Conservation (phyloP, 2,888 invertebrate genomes). For the Hemicrepidius hirtus region DNA sequence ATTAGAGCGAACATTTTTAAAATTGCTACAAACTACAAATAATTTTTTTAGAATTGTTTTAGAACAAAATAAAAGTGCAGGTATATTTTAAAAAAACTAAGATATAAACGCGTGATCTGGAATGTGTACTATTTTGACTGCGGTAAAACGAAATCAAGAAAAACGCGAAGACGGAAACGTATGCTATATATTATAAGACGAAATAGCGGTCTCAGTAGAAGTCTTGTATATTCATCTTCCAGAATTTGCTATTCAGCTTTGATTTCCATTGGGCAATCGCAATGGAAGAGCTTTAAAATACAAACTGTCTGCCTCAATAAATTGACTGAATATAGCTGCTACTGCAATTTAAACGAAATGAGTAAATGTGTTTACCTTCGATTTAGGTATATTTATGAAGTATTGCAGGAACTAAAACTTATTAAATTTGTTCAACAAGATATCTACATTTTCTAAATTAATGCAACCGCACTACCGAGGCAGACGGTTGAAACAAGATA, state of each 20-base stretch:
- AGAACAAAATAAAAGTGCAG: too few species aligned
- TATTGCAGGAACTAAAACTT: slow-evolving; percentile 1
- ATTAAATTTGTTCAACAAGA: neutral
- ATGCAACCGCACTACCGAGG: neutral
- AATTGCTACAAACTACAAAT: too few species aligned
- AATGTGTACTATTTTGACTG: slow-evolving; percentile 38
- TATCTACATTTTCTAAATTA: slow-evolving; percentile 13
- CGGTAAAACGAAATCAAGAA: slow-evolving; percentile 30
- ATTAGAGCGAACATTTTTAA: too few species aligned
- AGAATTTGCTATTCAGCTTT: slow-evolving; percentile 50
- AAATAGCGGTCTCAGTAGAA: slow-evolving; percentile 33
- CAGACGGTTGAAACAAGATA: neutral
- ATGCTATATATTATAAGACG: slow-evolving; percentile 41
- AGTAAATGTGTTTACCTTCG: slow-evolving; percentile 40
- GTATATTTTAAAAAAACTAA: too few species aligned
- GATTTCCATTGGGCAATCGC: slow-evolving; percentile 56
- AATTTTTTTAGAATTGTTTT: too few species aligned
- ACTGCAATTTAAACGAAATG: slow-evolving; percentile 40
- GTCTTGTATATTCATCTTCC: slow-evolving; percentile 51
- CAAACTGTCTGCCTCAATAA: slow-evolving; percentile 41
- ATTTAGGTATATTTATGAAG: slow-evolving; percentile 37
- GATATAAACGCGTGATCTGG: slow-evolving; percentile 11
- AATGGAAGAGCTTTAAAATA: slow-evolving; percentile 47
- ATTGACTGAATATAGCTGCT: slow-evolving; percentile 48
- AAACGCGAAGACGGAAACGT: slow-evolving; percentile 34